Base-by-base conservation (phyloP, 1,140 invertebrate species). In the Parasteatoda tepidariorum region DNA sequence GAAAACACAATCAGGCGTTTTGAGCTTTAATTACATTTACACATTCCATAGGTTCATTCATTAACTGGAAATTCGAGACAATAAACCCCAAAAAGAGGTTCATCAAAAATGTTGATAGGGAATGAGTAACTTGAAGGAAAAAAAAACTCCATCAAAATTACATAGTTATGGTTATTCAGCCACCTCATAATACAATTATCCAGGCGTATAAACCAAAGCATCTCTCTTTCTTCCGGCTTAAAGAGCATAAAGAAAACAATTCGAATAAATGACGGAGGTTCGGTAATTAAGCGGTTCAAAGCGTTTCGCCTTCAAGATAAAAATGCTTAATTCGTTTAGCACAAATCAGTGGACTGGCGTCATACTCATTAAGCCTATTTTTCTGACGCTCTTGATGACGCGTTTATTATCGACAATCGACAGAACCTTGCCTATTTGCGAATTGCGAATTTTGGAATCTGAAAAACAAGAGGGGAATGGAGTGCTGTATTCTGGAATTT, bases 291-390 rank as follows among this genome's bases (percentile, higher is more conserved):
- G 59, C 59, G 59, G 28, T 48, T 48, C 38, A 48, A 30, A 26
- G 59, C 59, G n/a, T 61, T 61, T 61, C 59, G 59, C 59, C 4
- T 61, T 11, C 3, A 61, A 61, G 59, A 61, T 61, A 61, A 61
- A 61, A 61, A 61, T 61, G 13, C 59, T 61, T 26, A 61, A 61
- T 61, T 61, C 59, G 59, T 24, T 30, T 24, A 26, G 59, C 38
- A 48, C 38, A 48, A 48, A 48, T 48, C 38, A 48, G 38, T 13
- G 38, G 9, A 48, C 38, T 18, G 4, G 38, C 38, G 38, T 48
- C 38, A 48, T 48, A 48, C 38, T 48, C 9, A 48, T 48, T 48
- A 48, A 13, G 7, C 18, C 2, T 13, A 48, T 48, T 59, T 59
- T 24, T 13, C 24, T 59, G 55, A 7, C 55, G 55, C 38, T 48